Percentiles rank a stretch among this genome's conserved stretches.
These are phyloP conservation scores for Drosophila ananassae DNA, from an alignment of 1,140 invertebrate species.

Conservation along the genomic window DNA sequence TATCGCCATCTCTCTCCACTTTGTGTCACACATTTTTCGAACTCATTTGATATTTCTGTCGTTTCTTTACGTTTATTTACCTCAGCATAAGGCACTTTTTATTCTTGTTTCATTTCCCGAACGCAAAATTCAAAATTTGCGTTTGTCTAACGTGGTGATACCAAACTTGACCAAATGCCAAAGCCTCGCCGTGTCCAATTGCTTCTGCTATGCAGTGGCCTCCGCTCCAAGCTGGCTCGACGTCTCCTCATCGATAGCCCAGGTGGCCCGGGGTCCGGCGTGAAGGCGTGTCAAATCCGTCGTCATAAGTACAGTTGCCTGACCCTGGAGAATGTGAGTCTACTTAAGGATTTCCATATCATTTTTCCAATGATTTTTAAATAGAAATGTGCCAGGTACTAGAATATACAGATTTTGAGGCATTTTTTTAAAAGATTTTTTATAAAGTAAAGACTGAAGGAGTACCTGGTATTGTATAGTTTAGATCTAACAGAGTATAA, in stretches of 20 bases:
- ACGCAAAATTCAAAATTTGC: not conserved
- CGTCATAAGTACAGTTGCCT: slow-evolving; percentile 25
- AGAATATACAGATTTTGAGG: too few species aligned
- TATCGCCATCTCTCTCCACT: not conserved
- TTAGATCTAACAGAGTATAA: too few species aligned
- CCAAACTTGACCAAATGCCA: slow-evolving; percentile 1
- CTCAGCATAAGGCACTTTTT: not conserved
- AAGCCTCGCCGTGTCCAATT: not conserved
- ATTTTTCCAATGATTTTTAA: too few species aligned
- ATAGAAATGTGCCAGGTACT: too few species aligned
- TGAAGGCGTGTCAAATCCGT: not conserved
- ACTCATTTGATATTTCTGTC: not conserved
- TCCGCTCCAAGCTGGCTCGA: not conserved
- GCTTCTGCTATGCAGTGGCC: not conserved
- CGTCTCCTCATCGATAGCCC: not conserved
- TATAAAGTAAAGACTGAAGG: too few species aligned
- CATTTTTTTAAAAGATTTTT: too few species aligned
- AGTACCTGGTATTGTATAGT: too few species aligned
- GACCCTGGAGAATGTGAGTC: slow-evolving; percentile 70
- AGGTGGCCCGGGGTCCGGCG: not conserved
- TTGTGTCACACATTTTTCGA: not conserved
- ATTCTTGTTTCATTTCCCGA: not conserved
- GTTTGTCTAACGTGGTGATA: not conserved
- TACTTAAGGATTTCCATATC: too few species aligned
- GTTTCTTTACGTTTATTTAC: not conserved